phyloP scores from a whole-genome alignment of 1,140 invertebrate genomes.

The Papilio aristodemus region DNA sequence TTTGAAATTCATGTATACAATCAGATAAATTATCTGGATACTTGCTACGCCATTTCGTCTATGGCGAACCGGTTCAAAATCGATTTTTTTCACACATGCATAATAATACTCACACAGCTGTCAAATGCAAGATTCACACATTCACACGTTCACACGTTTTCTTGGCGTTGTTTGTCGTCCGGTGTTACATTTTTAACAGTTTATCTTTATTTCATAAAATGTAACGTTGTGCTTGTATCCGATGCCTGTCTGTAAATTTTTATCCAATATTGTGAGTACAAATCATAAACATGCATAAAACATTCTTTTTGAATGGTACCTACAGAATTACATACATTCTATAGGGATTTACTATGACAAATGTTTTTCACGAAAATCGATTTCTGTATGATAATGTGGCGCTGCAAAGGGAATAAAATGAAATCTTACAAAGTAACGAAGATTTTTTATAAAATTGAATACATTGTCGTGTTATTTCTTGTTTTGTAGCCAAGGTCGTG shows the following conservation, averaged over 20 bases:
- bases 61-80: conserved; percentile 29
- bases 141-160: conserved; percentile 79
- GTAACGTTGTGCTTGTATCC: conserved; percentile 57
- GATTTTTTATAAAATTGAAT: conserved; percentile 14
- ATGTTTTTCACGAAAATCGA: conserved; percentile 32
- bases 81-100: conserved; percentile 36
- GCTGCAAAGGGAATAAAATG: background rate
- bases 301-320: conserved; percentile 20
- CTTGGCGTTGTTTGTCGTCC: conserved; percentile 77
- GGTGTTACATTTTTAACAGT: conserved; percentile 73
- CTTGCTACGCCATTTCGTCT: too few relatives aligned
- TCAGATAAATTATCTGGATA: too few relatives aligned
- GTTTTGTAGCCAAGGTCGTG: conserved; percentile 37
- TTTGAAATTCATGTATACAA: too few relatives aligned
- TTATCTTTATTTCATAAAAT: conserved; percentile 74
- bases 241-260: conserved; percentile 60
- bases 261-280: conserved; percentile 64
- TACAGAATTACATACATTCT: background rate
- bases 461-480: background rate
- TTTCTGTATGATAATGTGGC: conserved; percentile 14
- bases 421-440: background rate
- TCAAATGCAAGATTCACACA: conserved; percentile 71
- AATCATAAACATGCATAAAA: conserved; percentile 43
- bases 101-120: conserved; percentile 41
- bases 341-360: conserved; percentile 26